These are phyloP conservation scores for Palloptera scutellata DNA, from an alignment of 2,888 invertebrate species.

Conservation along the genomic window DNA sequence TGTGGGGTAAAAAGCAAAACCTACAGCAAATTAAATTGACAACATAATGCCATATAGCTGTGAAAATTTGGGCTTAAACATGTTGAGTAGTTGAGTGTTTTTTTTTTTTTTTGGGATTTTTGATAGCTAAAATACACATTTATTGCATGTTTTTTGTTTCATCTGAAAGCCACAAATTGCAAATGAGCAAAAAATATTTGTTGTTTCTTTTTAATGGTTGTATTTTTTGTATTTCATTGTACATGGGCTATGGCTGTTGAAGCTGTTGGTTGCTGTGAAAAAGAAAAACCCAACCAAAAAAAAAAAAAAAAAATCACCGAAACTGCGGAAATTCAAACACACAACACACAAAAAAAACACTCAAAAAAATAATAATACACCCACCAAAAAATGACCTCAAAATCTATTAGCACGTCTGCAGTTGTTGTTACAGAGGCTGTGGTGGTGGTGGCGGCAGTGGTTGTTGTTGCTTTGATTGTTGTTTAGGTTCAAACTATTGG, in stretches of 20 bases:
- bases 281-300: not conserved
- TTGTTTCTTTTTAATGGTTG: too few relatives aligned
- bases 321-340: not conserved
- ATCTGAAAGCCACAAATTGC: too few relatives aligned
- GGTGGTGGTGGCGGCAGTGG: not conserved
- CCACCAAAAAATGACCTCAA: not conserved
- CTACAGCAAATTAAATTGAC: conserved; percentile 2
- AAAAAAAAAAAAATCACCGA: not conserved
- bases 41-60: conserved; percentile 1
- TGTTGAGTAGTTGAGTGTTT: too few relatives aligned
- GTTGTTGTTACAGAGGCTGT: not conserved
- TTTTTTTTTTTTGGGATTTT: too few relatives aligned
- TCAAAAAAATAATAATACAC: not conserved
- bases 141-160: too few relatives aligned
- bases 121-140: too few relatives aligned
- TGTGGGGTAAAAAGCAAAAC: not conserved
- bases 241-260: too few relatives aligned
- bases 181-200: too few relatives aligned
- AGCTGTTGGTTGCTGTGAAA: not conserved
- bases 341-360: not conserved
- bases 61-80: not conserved
- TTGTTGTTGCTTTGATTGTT: not conserved
- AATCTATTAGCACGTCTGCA: not conserved
- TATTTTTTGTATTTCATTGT: too few relatives aligned
- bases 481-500: too few relatives aligned